Evolutionary conservation across 1,140 invertebrate genomes (phyloP), one percentile per base, ranked within the genome.

Genomic region (Eubasilissa regina): DNA sequence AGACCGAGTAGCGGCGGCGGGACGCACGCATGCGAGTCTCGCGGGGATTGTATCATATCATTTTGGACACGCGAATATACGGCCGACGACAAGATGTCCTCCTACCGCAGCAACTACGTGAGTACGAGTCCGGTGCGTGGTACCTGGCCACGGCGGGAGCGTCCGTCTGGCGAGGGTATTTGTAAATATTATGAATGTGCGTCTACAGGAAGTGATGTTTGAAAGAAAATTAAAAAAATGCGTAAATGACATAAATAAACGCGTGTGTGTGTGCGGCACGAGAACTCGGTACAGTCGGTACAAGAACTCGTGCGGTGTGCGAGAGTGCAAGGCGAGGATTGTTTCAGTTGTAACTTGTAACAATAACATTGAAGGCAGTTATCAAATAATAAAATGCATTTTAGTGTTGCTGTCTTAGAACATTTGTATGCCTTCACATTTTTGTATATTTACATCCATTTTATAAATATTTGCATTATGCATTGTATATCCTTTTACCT

Each of bases 151-250:
- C n/a, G n/a, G n/a, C n/a, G 13, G 3, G 17, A 13, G 21, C 35
- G n/a, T 12, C 11, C 21, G 3, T n/a, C 19, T n/a, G 44, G 11
- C n/a, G n/a, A 48, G n/a, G 12, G 11, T 1, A 35, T 55, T 25
- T 73, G 47, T 73, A 73, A 73, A 73, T 73, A 73, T 73, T 73
- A 25, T 73, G 68, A 73, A 55, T 55, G 68, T 7, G 21, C 19
- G 19, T 21, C 25, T 13, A 8, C 47, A 47, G 51, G 51, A 73
- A 73, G 68, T 73, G 66, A 10, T 55, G 64, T 53, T 47, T 12
- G 25, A 6, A 55, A 51, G 68, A 53, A 25, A 53, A 73, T 21
- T 11, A 53, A 73, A 35, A 17, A 25, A 47, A 68, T 10, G 12
- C 15, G 21, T 73, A 10, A 17, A 68, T n/a, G 19, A 35, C 44